Evolutionary conservation across 2,888 invertebrate genomes (phyloP), one percentile per base, ranked within the genome.

Genomic region (Epistrophe grossulariae): DNA sequence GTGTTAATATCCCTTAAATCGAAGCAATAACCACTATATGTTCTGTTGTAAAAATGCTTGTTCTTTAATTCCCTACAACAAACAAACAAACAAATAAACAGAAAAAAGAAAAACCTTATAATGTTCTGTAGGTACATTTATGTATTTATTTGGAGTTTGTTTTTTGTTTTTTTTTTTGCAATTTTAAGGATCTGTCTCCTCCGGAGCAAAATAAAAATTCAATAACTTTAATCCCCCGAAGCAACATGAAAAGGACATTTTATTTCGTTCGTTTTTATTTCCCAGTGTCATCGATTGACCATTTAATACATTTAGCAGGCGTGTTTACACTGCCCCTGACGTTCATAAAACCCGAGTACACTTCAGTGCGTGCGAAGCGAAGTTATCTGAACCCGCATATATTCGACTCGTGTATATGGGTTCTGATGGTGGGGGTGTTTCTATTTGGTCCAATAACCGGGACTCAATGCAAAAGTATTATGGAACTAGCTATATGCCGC

Each of bases 301-400:
- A 82, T 85, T 85, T 85, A 82, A 85, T 85, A 85, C 74, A 85
- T 85, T 82, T 85, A 82, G 64, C 85, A 74, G 78, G 82, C 78
- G 85, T 78, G 85, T 85, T 85, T 82, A 85, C 85, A 82, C 82
- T 79, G 82, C 85, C 85, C 85, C 71, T 78, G 85, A 79, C 78
- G 85, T 85, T 64, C 73, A 85, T 85, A 85, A 85, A 85, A 79
- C 78, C 73, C 59, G 70, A 77, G 78, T 78, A 85, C 70, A 78
- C 70, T 81, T 64, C 43, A 71, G 81, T 40, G 57, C 38, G 60
- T 55, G 13, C 38, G 9, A 7, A 59, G 59, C 17, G 10, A 35
- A 35, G 59, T 59, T 59, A 59, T 59, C 35, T 59, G 35, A 57
- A 59, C 11, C 59, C 9, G 8, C 9, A 55, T 31, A 31, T n/a